phyloP scores from a whole-genome alignment of 1,140 invertebrate genomes.

The Telenomus remus region DNA sequence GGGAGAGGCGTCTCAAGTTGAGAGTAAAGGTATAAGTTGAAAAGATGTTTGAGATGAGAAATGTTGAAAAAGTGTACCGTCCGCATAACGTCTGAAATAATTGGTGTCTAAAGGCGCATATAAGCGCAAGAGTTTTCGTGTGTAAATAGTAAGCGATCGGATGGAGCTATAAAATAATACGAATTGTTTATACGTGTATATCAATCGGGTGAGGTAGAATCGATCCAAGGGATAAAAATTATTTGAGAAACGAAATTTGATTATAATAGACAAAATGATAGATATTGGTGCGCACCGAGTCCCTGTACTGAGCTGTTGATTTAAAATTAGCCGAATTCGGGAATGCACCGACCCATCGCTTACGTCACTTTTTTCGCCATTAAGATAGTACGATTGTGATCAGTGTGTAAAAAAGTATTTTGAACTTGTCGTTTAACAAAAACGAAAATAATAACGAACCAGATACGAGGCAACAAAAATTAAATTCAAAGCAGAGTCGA shows the following conservation, averaged over 20 bases:
- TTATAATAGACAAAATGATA: not conserved
- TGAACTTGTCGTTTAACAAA: constrained; percentile 57
- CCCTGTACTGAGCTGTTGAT: constrained; percentile 18
- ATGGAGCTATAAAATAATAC: constrained; percentile 48
- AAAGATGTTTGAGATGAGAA: constrained; percentile 13
- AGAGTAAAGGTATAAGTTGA: not conserved
- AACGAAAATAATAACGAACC: constrained; percentile 37
- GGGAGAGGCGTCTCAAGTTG: constrained; percentile 1
- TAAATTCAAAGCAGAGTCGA: constrained; percentile 45
- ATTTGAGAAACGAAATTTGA: not conserved
- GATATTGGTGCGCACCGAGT: constrained; percentile 9
- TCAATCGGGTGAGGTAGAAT: constrained; percentile 8
- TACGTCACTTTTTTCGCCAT: constrained; percentile 56
- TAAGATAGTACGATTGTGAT: constrained; percentile 61
- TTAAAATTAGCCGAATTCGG: constrained; percentile 44
- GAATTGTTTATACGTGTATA: constrained; percentile 44
- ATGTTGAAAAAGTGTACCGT: constrained; percentile 51
- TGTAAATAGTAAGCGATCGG: constrained; percentile 57
- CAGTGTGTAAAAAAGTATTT: constrained; percentile 60
- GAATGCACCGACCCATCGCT: constrained; percentile 53
- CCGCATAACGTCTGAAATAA: constrained; percentile 56
- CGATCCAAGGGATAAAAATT: not conserved
- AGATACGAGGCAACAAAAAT: constrained; percentile 11
- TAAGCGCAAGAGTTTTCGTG: constrained; percentile 46
- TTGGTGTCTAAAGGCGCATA: constrained; percentile 45